These are phyloP conservation scores for Istiophorus platypterus DNA, from an alignment of 2,113 vertebrate species.

Conservation along the genomic window DNA sequence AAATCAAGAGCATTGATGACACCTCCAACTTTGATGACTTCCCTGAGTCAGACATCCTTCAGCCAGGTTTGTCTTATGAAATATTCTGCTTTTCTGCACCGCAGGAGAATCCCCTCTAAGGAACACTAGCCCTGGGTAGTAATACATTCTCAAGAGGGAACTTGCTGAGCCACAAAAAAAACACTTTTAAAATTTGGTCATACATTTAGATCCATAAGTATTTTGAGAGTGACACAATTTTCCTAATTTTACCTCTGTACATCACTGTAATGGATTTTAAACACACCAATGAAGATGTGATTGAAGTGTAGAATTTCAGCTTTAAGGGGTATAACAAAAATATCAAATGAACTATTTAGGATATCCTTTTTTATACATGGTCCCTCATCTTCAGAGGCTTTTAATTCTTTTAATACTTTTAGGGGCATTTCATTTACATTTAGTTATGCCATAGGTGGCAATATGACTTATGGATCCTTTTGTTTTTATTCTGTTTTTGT, in stretches of 20 bases:
- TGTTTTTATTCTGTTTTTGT: neutral
- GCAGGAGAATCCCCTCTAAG: neutral
- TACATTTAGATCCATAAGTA: too few relatives aligned
- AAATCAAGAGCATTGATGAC: slow-evolving; percentile 98
- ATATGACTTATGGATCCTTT: too few relatives aligned
- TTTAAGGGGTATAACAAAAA: too few relatives aligned
- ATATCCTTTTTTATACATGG: too few relatives aligned
- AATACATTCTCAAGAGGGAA: neutral
- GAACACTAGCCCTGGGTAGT: neutral
- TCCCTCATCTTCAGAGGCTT: too few relatives aligned
- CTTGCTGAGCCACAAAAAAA: neutral
- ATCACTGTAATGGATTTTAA: too few relatives aligned
- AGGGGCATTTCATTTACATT: neutral
- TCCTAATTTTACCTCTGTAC: too few relatives aligned
- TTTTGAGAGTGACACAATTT: too few relatives aligned
- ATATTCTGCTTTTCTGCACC: neutral
- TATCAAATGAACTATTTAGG: too few relatives aligned
- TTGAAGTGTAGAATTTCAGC: too few relatives aligned
- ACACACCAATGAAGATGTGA: too few relatives aligned
- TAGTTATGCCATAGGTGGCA: neutral
- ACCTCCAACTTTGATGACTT: slow-evolving; percentile 98
- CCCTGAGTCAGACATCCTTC: slow-evolving; percentile 97
- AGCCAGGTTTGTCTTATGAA: slow-evolving; percentile 88
- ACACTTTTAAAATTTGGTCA: neutral
- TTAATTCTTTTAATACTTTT: neutral